Conservation (phyloP, 92 coral and sea anemone genomes). For the Galaxea fascicularis region DNA sequence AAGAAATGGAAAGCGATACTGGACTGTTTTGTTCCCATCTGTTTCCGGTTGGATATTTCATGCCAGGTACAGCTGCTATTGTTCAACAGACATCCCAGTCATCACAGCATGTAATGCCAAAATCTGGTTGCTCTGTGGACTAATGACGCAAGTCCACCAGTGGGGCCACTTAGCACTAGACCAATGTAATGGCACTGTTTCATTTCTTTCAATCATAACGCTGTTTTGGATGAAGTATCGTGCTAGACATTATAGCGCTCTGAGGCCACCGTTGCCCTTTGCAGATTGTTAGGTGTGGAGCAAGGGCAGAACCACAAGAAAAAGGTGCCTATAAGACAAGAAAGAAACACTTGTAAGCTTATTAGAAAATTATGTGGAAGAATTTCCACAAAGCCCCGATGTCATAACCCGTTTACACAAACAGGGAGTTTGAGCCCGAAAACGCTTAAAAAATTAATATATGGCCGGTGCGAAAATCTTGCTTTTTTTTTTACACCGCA, state of each 20-base stretch:
- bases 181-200: background rate
- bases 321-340: constrained; percentile 60
- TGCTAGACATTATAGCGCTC: constrained; percentile 77
- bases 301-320: constrained; percentile 91
- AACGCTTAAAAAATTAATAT: too few species aligned
- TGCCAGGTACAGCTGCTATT: too few species aligned
- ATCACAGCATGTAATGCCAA: too few species aligned
- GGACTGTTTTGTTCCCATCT: too few species aligned
- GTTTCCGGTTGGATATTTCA: too few species aligned
- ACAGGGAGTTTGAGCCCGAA: too few species aligned
- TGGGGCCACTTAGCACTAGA: background rate
- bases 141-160: background rate
- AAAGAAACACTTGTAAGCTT: background rate
- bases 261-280: constrained; percentile 50
- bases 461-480: too few species aligned
- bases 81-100: too few species aligned
- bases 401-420: too few species aligned
- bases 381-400: background rate
- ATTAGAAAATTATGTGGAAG: background rate
- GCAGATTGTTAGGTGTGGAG: constrained; percentile 56
- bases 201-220: background rate
- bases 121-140: too few species aligned
- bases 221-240: background rate
- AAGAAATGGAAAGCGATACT: too few species aligned
- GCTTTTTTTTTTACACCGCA: too few species aligned